Base-by-base conservation (phyloP, 2,113 vertebrate species). In the Chloebia gouldiae region DNA sequence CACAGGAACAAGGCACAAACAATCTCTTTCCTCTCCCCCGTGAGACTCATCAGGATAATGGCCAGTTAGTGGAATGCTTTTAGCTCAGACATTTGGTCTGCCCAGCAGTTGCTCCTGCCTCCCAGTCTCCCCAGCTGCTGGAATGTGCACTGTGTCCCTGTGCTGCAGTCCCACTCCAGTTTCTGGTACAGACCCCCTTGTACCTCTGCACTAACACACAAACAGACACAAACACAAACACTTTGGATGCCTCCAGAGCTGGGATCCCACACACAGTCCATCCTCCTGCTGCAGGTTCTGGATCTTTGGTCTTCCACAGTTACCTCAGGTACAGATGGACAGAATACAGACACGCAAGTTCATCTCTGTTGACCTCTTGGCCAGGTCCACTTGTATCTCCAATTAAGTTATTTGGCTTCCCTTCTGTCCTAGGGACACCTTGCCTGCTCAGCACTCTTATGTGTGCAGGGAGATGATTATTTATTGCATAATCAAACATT, bases 271-370 rank as follows among this genome's bases (percentile, higher is more conserved):
- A 3, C 18, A 31, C 9, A 22, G 17, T 47, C 17, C 30, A 20
- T 33, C 10, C 14, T 17, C 21, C 5, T 6, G 0, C 11, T 5
- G 0, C 11, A 88, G 10, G 4, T 61, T 40, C 40, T 49, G 16
- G 5, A 27, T n/a, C 28, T 82, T 82, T 53, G 13, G 6, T 75
- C 13, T 82, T 33, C 37, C 8, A 4, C 13, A 1, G 0, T 35
- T 81, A 4, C 22, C 11, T 75, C 28, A 57, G 56, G 24, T 27
- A 57, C 14, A 39, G 10, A 35, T 17, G 30, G 35, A 73, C 20
- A 57, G 28, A 33, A 28, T 7, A 60, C 2, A 51, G 25, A 71
- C 11, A 31, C 22, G 27, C 9, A 25, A 6, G 11, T 31, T 24
- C 23, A 7, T 44, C 12, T 66, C 25, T 33, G 12, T 0, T 66